phyloP scores from a whole-genome alignment of 2,113 vertebrate species.

The Platichthys stellatus region DNA sequence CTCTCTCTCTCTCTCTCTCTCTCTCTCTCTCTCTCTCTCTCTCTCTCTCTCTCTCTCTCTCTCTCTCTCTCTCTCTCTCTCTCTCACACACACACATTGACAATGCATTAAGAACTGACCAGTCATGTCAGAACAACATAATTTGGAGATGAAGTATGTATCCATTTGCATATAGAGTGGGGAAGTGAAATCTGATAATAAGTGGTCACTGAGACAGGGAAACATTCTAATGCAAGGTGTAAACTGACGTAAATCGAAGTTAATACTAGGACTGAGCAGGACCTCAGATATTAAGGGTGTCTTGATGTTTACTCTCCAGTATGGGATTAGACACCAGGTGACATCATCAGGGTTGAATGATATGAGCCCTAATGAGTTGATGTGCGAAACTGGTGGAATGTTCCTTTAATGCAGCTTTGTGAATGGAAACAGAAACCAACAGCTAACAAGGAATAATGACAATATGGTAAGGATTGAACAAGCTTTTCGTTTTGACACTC shows the following conservation, averaged over 20 bases:
- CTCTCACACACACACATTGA: neutral
- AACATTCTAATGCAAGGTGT: neutral
- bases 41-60: too few relatives aligned
- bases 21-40: too few relatives aligned
- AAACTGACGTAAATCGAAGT: neutral
- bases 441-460: neutral
- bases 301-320: too few relatives aligned
- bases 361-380: neutral
- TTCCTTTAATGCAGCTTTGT: neutral
- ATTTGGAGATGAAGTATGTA: too few relatives aligned
- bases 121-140: neutral
- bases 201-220: neutral
- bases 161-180: too few relatives aligned
- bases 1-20: neutral
- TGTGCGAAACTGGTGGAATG: too few relatives aligned
- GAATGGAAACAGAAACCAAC: neutral
- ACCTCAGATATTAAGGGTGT: too few relatives aligned
- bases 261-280: too few relatives aligned
- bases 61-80: too few relatives aligned
- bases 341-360: neutral
- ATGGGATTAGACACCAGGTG: neutral
- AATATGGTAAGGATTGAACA: neutral
- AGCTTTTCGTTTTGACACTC: neutral
- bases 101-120: neutral
- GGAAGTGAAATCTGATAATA: neutral